Evolutionary conservation across 2,797 vertebrate species (phyloP).

Genomic region (Atherinosoma microstoma): DNA sequence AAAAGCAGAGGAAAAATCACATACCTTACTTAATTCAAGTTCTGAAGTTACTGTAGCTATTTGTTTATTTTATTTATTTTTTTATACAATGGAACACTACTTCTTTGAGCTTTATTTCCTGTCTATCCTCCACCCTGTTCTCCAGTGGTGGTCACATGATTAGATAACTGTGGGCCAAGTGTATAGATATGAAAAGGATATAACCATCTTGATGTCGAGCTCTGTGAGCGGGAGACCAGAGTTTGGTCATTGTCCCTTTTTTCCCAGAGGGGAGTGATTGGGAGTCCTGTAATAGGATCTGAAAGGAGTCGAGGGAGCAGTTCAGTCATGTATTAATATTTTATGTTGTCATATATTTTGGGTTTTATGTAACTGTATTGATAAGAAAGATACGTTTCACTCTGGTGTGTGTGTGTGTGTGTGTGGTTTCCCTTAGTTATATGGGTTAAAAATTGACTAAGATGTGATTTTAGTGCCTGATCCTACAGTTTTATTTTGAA

Average conservation of each 20-base stretch:
- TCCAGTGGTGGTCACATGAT: slow-evolving; percentile 25
- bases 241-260: background rate
- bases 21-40: slow-evolving; percentile 35
- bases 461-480: too few relatives aligned
- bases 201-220: background rate
- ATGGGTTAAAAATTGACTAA: background rate
- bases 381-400: background rate
- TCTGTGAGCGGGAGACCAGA: background rate
- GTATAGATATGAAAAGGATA: background rate
- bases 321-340: background rate
- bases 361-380: background rate
- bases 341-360: background rate
- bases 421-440: too few relatives aligned
- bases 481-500: background rate
- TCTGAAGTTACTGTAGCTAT: background rate
- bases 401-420: too few relatives aligned
- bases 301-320: background rate
- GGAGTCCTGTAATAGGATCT: background rate
- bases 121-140: slow-evolving; percentile 20
- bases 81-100: too few relatives aligned
- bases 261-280: background rate
- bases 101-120: background rate
- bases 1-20: slow-evolving; percentile 27
- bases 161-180: slow-evolving; percentile 8
- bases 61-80: too few relatives aligned